Evolutionary conservation across 1,140 invertebrate species (phyloP).

Genomic region (Lordiphosa mommai): DNA sequence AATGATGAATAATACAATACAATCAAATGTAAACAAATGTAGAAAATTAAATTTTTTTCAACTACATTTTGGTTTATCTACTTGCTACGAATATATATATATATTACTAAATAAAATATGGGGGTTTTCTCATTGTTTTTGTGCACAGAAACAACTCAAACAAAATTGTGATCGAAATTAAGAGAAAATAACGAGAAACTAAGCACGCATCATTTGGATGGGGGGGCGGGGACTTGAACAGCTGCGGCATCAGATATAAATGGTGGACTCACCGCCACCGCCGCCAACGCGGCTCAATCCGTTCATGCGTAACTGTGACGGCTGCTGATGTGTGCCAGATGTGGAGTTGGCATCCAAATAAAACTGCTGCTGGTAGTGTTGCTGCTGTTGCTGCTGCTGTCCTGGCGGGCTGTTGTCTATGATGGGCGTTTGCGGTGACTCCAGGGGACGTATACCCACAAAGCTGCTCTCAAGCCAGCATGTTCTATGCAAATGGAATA

Average conservation of each 20-base stretch:
- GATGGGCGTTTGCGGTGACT: conserved; percentile 90
- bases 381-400: conserved; percentile 29
- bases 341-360: conserved; percentile 27
- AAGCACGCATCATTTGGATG: conserved; percentile 6
- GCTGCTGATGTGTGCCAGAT: conserved; percentile 36
- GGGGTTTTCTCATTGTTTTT: conserved; percentile 19
- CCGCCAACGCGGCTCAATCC: conserved; percentile 66
- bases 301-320: conserved; percentile 61
- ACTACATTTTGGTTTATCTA: conserved; percentile 24
- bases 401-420: conserved; percentile 79
- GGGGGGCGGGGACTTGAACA: background rate
- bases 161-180: conserved; percentile 17
- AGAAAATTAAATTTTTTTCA: conserved; percentile 36
- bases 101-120: conserved; percentile 4
- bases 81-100: conserved; percentile 9
- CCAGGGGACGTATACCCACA: conserved; percentile 90
- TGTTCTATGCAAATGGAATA: conserved; percentile 43
- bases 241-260: conserved; percentile 50
- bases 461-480: conserved; percentile 96
- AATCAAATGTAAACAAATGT: conserved; percentile 28
- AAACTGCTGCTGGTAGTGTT: conserved; percentile 23
- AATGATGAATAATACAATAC: background rate
- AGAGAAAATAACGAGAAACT: conserved; percentile 13
- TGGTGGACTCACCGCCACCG: conserved; percentile 79
- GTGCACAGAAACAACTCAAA: conserved; percentile 17